A percentile compares a stretch with the other conserved stretches of the same genome.
Evolutionary conservation across 2,888 invertebrate genomes (phyloP).

Genomic region (Petrophora chlorosata): DNA sequence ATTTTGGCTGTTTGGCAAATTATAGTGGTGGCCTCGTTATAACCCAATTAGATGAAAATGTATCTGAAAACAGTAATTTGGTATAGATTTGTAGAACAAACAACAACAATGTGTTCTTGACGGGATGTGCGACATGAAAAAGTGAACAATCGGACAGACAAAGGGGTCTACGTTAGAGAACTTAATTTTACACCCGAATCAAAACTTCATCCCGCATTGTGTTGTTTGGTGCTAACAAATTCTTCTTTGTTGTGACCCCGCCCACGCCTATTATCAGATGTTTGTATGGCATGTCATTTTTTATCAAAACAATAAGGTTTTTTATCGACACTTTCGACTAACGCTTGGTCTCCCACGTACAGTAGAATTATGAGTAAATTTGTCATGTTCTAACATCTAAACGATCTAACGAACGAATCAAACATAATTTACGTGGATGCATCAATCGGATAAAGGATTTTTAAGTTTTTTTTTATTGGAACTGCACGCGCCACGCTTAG

Average conservation of each 20-base stretch:
- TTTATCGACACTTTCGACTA: constrained; percentile 54
- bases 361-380: constrained; percentile 58
- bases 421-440: constrained; percentile 62
- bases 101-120: constrained; percentile 46
- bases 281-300: constrained; percentile 79
- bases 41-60: constrained; percentile 39
- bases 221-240: constrained; percentile 76
- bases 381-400: constrained; percentile 50
- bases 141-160: constrained; percentile 57
- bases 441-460: constrained; percentile 5
- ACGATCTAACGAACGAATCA: constrained; percentile 54
- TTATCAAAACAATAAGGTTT: constrained; percentile 82
- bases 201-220: constrained; percentile 72
- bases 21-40: constrained; percentile 31
- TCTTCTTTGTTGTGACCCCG: constrained; percentile 73
- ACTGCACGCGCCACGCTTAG: too few species aligned
- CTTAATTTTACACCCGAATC: constrained; percentile 81
- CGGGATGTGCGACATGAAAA: constrained; percentile 62
- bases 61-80: constrained; percentile 53
- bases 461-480: not conserved
- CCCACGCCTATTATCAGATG: constrained; percentile 81
- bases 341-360: constrained; percentile 57
- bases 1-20: constrained; percentile 45
- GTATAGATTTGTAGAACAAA: constrained; percentile 64
- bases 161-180: constrained; percentile 69